Percentiles rank a stretch among this genome's conserved stretches.
Conservation (phyloP, 2,113 vertebrate genomes). For the Chaetodon auriga region DNA sequence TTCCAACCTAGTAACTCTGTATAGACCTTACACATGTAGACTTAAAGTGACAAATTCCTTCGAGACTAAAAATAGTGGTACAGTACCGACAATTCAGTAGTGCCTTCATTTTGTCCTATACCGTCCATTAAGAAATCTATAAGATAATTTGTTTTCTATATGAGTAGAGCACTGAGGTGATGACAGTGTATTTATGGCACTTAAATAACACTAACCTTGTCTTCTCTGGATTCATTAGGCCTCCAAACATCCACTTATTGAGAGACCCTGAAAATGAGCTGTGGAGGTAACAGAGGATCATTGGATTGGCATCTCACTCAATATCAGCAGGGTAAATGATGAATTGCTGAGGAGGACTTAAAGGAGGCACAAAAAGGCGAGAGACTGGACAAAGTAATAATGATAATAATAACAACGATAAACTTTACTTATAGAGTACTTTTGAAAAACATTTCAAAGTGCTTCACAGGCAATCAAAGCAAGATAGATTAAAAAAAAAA, state of each 20-base stretch:
- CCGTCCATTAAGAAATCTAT: background rate
- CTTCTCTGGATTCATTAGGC: conserved; percentile 53
- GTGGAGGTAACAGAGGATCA: conserved; percentile 72
- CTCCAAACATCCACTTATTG: conserved; percentile 52
- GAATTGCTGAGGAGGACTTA: conserved; percentile 46
- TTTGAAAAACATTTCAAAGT: background rate
- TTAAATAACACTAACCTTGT: conserved; percentile 40
- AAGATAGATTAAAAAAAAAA: background rate
- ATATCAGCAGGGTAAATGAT: conserved; percentile 73
- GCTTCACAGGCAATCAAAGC: conserved; percentile 3
- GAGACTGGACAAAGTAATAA: background rate
- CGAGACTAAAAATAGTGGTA: background rate
- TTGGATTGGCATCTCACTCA: conserved; percentile 75
- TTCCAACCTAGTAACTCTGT: background rate
- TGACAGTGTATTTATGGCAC: conserved; percentile 27
- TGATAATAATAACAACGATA: background rate
- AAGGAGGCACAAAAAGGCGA: conserved; percentile 16
- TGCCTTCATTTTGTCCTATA: background rate
- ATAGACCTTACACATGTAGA: background rate
- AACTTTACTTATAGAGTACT: background rate
- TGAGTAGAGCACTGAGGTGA: conserved; percentile 10
- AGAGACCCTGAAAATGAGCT: conserved; percentile 72
- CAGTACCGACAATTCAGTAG: no score
- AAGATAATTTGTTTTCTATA: conserved; percentile 18
- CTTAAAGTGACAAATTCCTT: background rate